Percentiles rank a stretch among this genome's conserved stretches.
These are phyloP conservation scores for Pantala flavescens DNA, from an alignment of 1,140 invertebrate genomes.

Conservation along the genomic window DNA sequence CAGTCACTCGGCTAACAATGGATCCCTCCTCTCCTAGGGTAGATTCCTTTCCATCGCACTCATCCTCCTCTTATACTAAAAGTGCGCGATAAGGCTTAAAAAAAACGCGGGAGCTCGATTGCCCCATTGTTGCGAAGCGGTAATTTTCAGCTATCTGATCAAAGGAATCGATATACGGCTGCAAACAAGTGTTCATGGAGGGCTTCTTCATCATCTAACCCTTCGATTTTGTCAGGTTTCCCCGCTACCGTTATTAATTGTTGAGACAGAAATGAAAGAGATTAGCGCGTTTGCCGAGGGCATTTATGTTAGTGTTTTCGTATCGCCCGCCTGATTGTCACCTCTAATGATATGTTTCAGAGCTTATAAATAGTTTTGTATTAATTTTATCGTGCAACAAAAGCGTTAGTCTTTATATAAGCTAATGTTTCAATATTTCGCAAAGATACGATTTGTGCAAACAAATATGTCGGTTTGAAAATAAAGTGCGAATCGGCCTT, in stretches of 20 bases:
- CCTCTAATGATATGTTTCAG: no score
- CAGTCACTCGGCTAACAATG: neutral
- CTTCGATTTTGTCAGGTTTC: neutral
- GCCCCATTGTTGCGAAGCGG: neutral
- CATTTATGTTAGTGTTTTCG: no score
- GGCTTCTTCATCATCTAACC: neutral
- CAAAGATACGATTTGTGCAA: no score
- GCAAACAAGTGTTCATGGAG: neutral
- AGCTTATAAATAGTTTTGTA: no score
- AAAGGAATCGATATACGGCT: neutral
- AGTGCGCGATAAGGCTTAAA: neutral
- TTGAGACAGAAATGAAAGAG: no score
- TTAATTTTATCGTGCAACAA: no score
- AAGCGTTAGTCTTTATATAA: no score
- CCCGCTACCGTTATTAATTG: neutral
- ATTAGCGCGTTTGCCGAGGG: no score
- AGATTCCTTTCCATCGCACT: neutral
- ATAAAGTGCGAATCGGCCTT: no score
- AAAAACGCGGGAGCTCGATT: neutral
- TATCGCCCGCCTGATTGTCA: no score
- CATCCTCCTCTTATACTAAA: neutral
- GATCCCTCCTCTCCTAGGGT: neutral
- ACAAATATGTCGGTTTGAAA: no score
- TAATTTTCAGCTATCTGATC: neutral
- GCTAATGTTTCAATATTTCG: no score